Percentiles rank a stretch among this genome's conserved stretches.
These are phyloP conservation scores for Neogobius melanostomus DNA, from an alignment of 2,113 vertebrate species.

Conservation along the genomic window DNA sequence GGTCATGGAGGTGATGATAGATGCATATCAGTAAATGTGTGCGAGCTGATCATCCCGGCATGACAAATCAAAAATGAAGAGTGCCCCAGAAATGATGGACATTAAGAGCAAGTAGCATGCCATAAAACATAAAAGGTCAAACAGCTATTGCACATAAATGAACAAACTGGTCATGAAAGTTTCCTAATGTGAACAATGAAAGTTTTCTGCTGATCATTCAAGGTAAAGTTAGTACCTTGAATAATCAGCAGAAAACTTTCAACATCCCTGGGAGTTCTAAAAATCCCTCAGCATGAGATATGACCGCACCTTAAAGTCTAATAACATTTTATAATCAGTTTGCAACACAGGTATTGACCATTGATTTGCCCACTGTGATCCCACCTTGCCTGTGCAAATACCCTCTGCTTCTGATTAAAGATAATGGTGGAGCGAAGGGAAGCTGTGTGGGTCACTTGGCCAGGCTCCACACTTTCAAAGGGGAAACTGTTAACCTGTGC, in stretches of 20 bases:
- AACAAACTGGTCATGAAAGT: too few relatives aligned
- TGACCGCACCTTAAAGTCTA: neutral
- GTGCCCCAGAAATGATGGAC: neutral
- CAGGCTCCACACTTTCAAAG: neutral
- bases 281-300: too few relatives aligned
- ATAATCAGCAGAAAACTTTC: too few relatives aligned
- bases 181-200: too few relatives aligned
- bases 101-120: neutral
- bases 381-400: neutral
- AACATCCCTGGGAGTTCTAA: too few relatives aligned
- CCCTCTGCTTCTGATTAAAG: neutral
- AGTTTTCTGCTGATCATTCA: too few relatives aligned
- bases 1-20: neutral
- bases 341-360: neutral
- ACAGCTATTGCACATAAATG: too few relatives aligned
- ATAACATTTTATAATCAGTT: neutral
- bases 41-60: too few relatives aligned
- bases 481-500: neutral
- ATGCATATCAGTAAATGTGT: too few relatives aligned
- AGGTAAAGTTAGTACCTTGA: too few relatives aligned
- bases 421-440: neutral
- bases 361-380: neutral
- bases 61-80: neutral
- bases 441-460: conserved; percentile 5
- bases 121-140: neutral